Evolutionary conservation across 2,797 vertebrate genomes (phyloP).

Genomic region (Neosilurus mollespiculum): DNA sequence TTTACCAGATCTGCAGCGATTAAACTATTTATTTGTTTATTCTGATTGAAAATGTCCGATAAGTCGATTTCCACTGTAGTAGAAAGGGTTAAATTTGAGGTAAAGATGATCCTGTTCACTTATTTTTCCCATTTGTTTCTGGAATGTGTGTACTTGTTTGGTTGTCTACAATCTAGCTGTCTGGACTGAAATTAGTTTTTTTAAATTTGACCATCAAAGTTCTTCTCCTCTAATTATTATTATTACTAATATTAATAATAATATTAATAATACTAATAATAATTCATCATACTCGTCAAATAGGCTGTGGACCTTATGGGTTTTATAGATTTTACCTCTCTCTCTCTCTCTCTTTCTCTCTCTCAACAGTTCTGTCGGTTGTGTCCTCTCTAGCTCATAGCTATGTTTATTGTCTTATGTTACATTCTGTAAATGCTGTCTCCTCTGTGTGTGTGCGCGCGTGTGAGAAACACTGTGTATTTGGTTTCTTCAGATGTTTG

Average conservation of each 20-base stretch:
- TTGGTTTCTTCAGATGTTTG: conserved; percentile 19
- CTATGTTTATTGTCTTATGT: conserved; percentile 45
- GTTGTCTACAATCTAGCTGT: neutral
- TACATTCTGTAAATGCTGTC: conserved; percentile 43
- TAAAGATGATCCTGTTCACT: neutral
- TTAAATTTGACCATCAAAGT: neutral
- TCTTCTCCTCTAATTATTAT: neutral
- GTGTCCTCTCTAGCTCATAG: conserved; percentile 44
- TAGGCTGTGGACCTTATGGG: conserved; percentile 42
- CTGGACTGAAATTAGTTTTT: neutral
- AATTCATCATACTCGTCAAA: conserved; percentile 54
- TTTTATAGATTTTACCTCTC: conserved; percentile 50
- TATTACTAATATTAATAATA: no score
- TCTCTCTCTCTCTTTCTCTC: conserved; percentile 50
- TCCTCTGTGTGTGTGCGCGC: conserved; percentile 28
- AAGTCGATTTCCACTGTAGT: neutral
- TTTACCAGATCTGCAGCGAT: neutral
- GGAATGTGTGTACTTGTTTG: neutral
- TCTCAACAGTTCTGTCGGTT: conserved; percentile 30
- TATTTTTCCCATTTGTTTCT: neutral
- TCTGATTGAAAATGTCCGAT: neutral
- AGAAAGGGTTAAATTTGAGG: neutral
- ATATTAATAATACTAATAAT: neutral
- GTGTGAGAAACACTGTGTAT: conserved; percentile 35
- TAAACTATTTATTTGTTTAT: neutral